Evolutionary conservation across 2,888 invertebrate genomes (phyloP).

Genomic region (Melanostoma scalare): DNA sequence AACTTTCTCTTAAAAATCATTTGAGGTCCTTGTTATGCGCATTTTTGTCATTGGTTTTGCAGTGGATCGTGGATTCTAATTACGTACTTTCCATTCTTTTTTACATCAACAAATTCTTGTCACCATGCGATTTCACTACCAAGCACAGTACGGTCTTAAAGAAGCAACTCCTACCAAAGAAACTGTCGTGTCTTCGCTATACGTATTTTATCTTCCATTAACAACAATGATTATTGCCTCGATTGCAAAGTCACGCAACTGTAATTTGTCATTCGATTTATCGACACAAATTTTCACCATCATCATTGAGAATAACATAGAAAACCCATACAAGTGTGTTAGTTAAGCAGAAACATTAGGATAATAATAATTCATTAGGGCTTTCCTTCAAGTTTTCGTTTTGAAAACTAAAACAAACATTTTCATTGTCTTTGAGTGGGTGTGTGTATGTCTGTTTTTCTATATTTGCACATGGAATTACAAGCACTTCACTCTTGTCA

Average conservation of each 20-base stretch:
- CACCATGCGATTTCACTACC: too few relatives aligned
- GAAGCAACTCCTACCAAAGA: too few relatives aligned
- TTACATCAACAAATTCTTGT: too few relatives aligned
- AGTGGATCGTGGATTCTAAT: too few relatives aligned
- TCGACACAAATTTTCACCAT: conserved; percentile 24
- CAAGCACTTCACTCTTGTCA: background rate
- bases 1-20: too few relatives aligned
- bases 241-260: conserved; percentile 38
- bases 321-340: conserved; percentile 26
- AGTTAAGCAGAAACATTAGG: conserved; percentile 17
- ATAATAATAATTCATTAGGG: conserved; percentile 35
- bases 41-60: too few relatives aligned
- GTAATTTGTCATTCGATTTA: conserved; percentile 51
- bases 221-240: too few relatives aligned
- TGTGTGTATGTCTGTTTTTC: conserved; percentile 9
- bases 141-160: too few relatives aligned
- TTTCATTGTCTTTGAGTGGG: background rate
- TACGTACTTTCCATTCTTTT: too few relatives aligned
- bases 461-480: conserved; percentile 12
- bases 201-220: too few relatives aligned
- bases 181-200: too few relatives aligned
- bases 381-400: background rate
- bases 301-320: conserved; percentile 22
- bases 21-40: too few relatives aligned
- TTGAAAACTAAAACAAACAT: background rate